Base-by-base conservation (phyloP, 2,888 invertebrate genomes). In the Rhabditoides inermis region DNA sequence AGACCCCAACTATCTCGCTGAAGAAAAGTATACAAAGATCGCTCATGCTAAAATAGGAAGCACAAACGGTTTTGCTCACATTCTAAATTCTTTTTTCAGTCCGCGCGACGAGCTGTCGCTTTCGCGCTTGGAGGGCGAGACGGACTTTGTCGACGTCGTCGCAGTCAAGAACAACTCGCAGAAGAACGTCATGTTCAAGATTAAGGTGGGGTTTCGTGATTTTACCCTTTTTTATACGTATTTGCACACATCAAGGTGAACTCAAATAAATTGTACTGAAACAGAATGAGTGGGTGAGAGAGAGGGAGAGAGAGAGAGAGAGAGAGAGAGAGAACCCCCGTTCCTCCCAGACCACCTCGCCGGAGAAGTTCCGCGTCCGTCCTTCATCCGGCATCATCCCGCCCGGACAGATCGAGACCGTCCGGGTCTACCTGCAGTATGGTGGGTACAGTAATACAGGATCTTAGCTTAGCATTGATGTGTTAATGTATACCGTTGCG, bases 341-440 rank as follows among this genome's bases (percentile, higher is more conserved):
- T n/a, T n/a, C n/a, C n/a, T n/a, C 94, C 59, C 88, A 94, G 79
- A 94, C 92, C 15, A 94, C 92, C 3, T 87, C 90, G 0, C 94
- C 92, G 0, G 90, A 91, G 71, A 91, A 90, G 78, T 94, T 90
- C 79, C 82, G 89, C 28, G 94, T 95, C 1, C 83, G 88, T 49
- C 92, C 91, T 0, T 89, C 65, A 25, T 57, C 60, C 10, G 70
- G 70, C 39, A 52, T 64, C 23, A 60, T 70, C 5, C 56, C 48
- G 22, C 55, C 69, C 0, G 64, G 64, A n/a, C 53, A 51, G 1
- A 63, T 62, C 1, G 66, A 68, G 48, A 53, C 58, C 6, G 61
- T 70, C 36, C 42, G 66, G 47, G 61, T 70, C 12, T 64, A 67
- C 40, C 58, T 70, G 27, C 69, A 70, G 52, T 60, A 65, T 51